Conservation (phyloP, 2,113 vertebrate species). For the Lutjanus erythropterus region DNA sequence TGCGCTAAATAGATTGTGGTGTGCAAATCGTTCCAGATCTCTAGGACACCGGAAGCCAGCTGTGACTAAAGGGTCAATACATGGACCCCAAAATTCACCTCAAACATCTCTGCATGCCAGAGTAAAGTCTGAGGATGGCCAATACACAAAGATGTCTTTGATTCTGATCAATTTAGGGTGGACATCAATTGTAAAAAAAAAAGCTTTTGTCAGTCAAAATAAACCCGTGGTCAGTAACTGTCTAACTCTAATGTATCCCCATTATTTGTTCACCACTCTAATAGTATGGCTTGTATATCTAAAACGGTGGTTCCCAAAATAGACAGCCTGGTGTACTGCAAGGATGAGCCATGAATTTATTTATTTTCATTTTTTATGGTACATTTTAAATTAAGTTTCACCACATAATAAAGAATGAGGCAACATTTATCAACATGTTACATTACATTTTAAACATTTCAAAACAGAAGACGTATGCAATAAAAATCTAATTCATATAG, state of each 20-base stretch:
- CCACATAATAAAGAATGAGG: background rate
- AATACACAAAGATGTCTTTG: slow-evolving; percentile 56
- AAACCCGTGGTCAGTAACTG: background rate
- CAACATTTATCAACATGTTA: background rate
- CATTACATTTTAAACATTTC: background rate
- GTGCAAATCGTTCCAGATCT: slow-evolving; percentile 55
- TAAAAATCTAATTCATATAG: background rate
- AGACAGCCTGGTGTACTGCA: background rate
- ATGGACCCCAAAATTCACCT: slow-evolving; percentile 67
- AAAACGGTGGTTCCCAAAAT: background rate
- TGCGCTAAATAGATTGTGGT: slow-evolving; percentile 57
- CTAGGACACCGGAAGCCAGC: slow-evolving; percentile 75
- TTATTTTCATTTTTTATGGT: background rate
- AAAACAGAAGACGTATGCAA: background rate
- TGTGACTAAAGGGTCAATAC: slow-evolving; percentile 60
- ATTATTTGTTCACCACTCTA: background rate
- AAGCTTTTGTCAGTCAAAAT: background rate
- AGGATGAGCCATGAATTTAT: background rate
- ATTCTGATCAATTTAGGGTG: slow-evolving; percentile 44
- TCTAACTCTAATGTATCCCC: background rate
- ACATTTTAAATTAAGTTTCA: background rate
- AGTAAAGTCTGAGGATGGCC: slow-evolving; percentile 38
- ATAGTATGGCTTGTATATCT: background rate
- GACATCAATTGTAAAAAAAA: slow-evolving; percentile 15
- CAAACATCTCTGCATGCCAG: slow-evolving; percentile 61